phyloP scores from a whole-genome alignment of 2,113 vertebrate species.

The Thamnaconus septentrionalis region DNA sequence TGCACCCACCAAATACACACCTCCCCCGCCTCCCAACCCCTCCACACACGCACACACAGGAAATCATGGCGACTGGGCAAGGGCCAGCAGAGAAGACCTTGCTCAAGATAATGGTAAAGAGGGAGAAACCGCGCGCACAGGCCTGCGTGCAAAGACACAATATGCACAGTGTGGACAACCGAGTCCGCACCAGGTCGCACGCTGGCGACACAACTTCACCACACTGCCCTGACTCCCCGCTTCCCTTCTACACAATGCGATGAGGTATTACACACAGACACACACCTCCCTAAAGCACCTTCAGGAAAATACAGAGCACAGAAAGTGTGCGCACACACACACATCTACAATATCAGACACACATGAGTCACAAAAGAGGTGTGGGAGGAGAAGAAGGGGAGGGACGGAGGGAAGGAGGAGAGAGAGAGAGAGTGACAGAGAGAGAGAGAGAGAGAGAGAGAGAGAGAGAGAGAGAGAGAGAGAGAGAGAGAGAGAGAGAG shows the following conservation, averaged over 20 bases:
- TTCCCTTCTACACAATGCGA: slow-evolving; percentile 48
- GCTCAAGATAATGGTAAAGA: slow-evolving; percentile 35
- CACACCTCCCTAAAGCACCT: slow-evolving; percentile 21
- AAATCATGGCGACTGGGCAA: slow-evolving; percentile 13
- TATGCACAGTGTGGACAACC: too few species aligned
- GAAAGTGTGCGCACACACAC: slow-evolving; percentile 27
- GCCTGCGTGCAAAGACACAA: neutral
- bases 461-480: neutral
- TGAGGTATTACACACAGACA: slow-evolving; percentile 16
- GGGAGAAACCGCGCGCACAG: slow-evolving; percentile 14
- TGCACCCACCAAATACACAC: neutral
- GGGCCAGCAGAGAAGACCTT: slow-evolving; percentile 40
- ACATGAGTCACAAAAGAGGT: slow-evolving; percentile 54
- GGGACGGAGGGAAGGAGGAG: neutral
- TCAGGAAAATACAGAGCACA: slow-evolving; percentile 38
- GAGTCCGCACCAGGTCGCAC: slow-evolving; percentile 12
- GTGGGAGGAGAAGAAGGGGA: slow-evolving; percentile 21
- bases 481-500: slow-evolving; percentile 1
- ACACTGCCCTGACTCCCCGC: slow-evolving; percentile 32
- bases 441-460: neutral
- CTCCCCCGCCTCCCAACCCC: too few species aligned
- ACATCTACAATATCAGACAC: slow-evolving; percentile 56
- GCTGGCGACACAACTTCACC: slow-evolving; percentile 30
- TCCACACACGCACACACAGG: slow-evolving; percentile 10
- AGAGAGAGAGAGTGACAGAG: neutral